Percentiles rank a stretch among this genome's conserved stretches.
These are phyloP conservation scores for Maccullochella peelii DNA, from an alignment of 2,113 vertebrate genomes.

Conservation along the genomic window DNA sequence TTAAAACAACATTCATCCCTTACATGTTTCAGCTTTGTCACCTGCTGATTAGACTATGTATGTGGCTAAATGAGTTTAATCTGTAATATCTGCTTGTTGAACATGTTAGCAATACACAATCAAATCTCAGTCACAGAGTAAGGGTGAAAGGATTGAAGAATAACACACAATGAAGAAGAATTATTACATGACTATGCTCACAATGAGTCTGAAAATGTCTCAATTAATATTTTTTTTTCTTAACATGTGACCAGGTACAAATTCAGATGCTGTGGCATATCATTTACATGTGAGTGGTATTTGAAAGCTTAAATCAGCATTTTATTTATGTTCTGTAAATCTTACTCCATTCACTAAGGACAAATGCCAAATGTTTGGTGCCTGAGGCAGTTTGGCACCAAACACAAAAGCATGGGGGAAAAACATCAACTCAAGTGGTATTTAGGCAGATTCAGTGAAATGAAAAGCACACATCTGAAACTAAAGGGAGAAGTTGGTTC, in stretches of 20 bases:
- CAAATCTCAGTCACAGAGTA: neutral
- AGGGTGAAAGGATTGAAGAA: neutral
- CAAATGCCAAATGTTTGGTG: neutral
- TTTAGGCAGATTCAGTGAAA: conserved; percentile 13
- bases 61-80: conserved; percentile 2
- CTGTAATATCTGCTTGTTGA: conserved; percentile 18
- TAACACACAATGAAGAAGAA: conserved; percentile 5
- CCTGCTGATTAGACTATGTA: neutral
- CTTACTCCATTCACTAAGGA: neutral
- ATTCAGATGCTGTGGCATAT: neutral
- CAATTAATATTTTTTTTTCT: neutral
- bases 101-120: conserved; percentile 8
- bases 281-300: neutral
- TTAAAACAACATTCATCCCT: conserved; percentile 17
- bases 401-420: conserved; percentile 7
- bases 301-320: conserved; percentile 4
- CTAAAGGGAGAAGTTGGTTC: neutral
- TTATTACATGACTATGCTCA: neutral
- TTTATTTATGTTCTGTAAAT: conserved; percentile 15
- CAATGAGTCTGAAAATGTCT: conserved; percentile 1
- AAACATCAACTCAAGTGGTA: neutral
- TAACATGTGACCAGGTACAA: neutral
- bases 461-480: conserved; percentile 36
- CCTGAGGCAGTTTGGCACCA: neutral
- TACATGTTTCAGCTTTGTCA: conserved; percentile 35